Base-by-base conservation (phyloP, 2,888 invertebrate genomes). In the Acanthoscelides obtectus region DNA sequence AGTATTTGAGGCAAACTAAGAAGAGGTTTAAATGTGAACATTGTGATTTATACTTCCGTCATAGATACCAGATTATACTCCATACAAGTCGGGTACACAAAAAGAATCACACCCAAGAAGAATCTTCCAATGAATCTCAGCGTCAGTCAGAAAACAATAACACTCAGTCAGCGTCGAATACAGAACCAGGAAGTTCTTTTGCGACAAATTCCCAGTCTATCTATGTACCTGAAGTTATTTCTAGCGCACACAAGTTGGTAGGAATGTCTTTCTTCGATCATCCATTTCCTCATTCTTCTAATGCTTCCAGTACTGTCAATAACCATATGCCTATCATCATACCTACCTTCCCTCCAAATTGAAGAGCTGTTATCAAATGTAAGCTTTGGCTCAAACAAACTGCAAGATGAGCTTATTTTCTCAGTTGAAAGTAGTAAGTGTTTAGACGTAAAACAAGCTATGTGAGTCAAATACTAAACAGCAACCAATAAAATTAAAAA, bases 1-100 rank as follows among this genome's bases (percentile, higher is more conserved):
- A 84, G 67, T 80, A 86, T 22, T 89, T 89, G 88, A 84, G 86
- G 72, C 89, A 89, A 80, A 80, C 81, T 8, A 79, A 80, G 73
- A 83, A 81, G 74, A 78, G 79, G 68, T 87, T 85, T 77, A 81
- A 83, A 72, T 88, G 88, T 78, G 87, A 87, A 77, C 86, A 86
- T 76, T 88, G 88, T 79, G 84, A 83, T 75, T 80, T 82, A 75
- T 79, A 80, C 66, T 88, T 87, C 79, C 82, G 82, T 64, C 87
- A 87, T 79, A 82, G 86, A 75, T 88, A 88, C 77, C 87, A 88
- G 78, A 85, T 86, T 71, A 84, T 87, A 71, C 78, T 88, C 70
- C 88, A 88, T 78, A 82, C 84, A 65, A 85, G 86, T 77, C 81
- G 86, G 72, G 85, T 83, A 71, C 87, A 87, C 77, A 81, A 79